phyloP scores from a whole-genome alignment of 2,888 invertebrate species.

The Caenorhabditis wallacei region DNA sequence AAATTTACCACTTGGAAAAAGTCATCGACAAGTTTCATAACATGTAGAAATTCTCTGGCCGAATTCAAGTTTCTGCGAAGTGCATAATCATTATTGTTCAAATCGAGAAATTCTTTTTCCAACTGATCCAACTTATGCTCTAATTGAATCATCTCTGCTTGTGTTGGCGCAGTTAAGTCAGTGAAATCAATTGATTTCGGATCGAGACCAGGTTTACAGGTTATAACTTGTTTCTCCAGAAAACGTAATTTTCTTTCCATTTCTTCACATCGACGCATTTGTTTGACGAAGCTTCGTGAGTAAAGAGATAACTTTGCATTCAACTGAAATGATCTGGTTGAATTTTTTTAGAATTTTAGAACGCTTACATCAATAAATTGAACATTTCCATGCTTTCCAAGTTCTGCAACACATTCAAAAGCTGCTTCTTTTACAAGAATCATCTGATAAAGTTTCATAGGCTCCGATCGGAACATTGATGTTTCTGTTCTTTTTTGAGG shows the following conservation, averaged over 20 bases:
- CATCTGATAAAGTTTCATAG: slow-evolving; percentile 76
- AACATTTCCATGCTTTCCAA: slow-evolving; percentile 74
- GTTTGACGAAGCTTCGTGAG: slow-evolving; percentile 97
- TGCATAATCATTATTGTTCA: slow-evolving; percentile 75
- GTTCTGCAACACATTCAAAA: slow-evolving; percentile 76
- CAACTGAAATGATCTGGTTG: slow-evolving; percentile 86
- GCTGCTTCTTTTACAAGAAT: slow-evolving; percentile 78
- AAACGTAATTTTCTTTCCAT: slow-evolving; percentile 88
- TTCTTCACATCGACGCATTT: slow-evolving; percentile 97
- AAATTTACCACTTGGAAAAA: slow-evolving; percentile 77
- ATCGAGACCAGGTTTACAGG: slow-evolving; percentile 95
- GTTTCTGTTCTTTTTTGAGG: background rate
- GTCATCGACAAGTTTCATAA: slow-evolving; percentile 68
- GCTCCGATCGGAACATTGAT: slow-evolving; percentile 68
- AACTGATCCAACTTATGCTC: slow-evolving; percentile 64
- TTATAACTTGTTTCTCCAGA: slow-evolving; percentile 95
- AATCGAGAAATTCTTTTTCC: slow-evolving; percentile 73
- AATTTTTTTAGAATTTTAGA: background rate
- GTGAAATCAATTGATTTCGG: slow-evolving; percentile 86
- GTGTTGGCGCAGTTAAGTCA: slow-evolving; percentile 92
- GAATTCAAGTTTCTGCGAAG: slow-evolving; percentile 68
- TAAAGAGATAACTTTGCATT: slow-evolving; percentile 97
- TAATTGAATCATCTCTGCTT: slow-evolving; percentile 93
- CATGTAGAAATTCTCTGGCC: slow-evolving; percentile 66
- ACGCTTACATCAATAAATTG: slow-evolving; percentile 79